Evolutionary conservation across 2,797 vertebrate species (phyloP), one percentile per base, ranked within the genome.

Genomic region (Lycodopsis pacificus): DNA sequence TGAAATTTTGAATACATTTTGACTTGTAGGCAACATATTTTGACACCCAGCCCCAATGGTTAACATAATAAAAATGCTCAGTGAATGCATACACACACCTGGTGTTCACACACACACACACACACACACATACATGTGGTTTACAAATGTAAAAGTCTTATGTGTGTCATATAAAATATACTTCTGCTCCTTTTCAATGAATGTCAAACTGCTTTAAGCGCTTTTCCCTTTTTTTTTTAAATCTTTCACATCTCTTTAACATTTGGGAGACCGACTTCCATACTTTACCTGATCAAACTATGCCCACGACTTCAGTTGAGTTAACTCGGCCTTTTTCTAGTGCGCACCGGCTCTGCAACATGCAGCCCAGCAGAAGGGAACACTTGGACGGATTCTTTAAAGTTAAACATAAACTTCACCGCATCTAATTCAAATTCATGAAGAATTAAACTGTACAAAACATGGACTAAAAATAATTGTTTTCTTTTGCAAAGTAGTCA

Each of bases 391-490:
- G 70, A 77, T 85, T 86, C 74, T 75, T 75, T 67, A 65, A 73
- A 73, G 30, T 85, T 75, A 69, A 69, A 81, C 53, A 82, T 67
- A 71, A 80, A 82, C 44, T 5, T 77, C 14, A 67, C 38, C 70
- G 71, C 51, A 64, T 32, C 71, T 42, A 71, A 49, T 82, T 87
- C 6, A 84, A 54, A 86, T 72, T 82, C 71, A 71, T 79, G 25
- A 80, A 83, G 79, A 92, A 86, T 78, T 78, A 82, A 83, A 86
- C 79, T 88, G 81, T 92, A 94, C 82, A 93, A 95, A 94, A 93
- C 83, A 91, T 79, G 79, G 85, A 91, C 88, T 90, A 91, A 92
- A 94, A 93, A 92, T 80, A 90, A 83, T 57, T 65, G 12, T 11
- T 46, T 65, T 51, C 19, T 48, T 71, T 87, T 89, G 88, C 73